Evolutionary conservation across 2,113 vertebrate genomes (phyloP).

Genomic region (Conger conger): DNA sequence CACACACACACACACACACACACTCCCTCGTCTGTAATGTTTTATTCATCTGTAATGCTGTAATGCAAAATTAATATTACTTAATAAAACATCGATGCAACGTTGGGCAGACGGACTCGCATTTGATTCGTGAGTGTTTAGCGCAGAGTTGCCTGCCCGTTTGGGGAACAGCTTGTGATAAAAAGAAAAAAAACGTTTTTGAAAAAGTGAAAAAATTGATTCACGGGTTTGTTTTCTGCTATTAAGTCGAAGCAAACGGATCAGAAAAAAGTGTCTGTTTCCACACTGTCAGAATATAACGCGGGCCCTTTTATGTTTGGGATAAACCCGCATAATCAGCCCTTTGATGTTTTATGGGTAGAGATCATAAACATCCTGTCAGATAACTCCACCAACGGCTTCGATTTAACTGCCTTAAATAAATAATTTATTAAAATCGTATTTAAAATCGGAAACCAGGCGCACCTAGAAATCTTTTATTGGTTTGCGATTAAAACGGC

Average conservation of each 20-base stretch:
- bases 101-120: constrained; percentile 43
- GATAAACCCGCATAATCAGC: constrained; percentile 4
- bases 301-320: not conserved
- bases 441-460: not conserved
- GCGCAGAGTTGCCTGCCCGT: not conserved
- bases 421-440: not conserved
- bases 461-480: not conserved
- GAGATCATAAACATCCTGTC: not conserved
- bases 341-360: constrained; percentile 4
- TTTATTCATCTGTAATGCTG: constrained; percentile 56
- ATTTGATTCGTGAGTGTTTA: constrained; percentile 39
- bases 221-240: not conserved
- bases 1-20: not conserved
- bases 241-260: constrained; percentile 22
- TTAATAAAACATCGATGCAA: constrained; percentile 54
- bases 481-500: not conserved
- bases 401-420: not conserved
- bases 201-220: not conserved
- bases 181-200: not conserved
- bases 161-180: not conserved
- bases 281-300: constrained; percentile 17
- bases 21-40: constrained; percentile 36
- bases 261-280: not conserved
- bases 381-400: not conserved
- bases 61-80: constrained; percentile 58